Evolutionary conservation across 2,113 vertebrate genomes (phyloP).

Genomic region (Dascyllus trimaculatus): DNA sequence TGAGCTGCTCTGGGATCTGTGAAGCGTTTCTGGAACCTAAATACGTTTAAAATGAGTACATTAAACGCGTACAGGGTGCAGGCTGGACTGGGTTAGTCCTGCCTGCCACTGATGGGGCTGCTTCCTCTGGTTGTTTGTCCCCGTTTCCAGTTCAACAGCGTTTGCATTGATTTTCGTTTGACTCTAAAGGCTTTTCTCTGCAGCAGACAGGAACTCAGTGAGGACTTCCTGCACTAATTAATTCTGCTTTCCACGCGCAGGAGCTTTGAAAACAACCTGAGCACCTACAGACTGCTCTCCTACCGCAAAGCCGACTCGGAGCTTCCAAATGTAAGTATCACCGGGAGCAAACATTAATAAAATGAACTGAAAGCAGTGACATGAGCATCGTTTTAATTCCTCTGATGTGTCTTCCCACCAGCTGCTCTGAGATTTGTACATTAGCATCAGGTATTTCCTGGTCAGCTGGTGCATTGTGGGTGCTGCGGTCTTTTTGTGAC

Average conservation of each 20-base stretch:
- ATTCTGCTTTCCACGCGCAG: constrained; percentile 73
- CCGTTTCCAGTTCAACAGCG: not conserved
- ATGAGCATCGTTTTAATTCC: not conserved
- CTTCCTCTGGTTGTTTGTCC: not conserved
- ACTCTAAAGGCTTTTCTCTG: not conserved
- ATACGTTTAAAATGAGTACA: not conserved
- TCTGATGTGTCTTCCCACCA: constrained; percentile 62
- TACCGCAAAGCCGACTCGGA: constrained; percentile 86
- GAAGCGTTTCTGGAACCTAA: too few relatives aligned
- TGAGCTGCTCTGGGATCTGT: too few relatives aligned
- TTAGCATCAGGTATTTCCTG: constrained; percentile 65
- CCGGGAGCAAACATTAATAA: not conserved
- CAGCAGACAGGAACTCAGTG: not conserved
- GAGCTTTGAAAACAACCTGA: constrained; percentile 94
- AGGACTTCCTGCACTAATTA: not conserved
- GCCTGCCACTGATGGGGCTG: not conserved
- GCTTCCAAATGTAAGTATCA: constrained; percentile 80
- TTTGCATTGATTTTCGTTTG: constrained; percentile 1
- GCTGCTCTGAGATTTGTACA: constrained; percentile 62
- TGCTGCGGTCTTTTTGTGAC: constrained; percentile 64
- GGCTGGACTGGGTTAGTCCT: not conserved
- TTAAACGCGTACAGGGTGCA: not conserved
- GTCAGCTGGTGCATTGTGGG: constrained; percentile 60
- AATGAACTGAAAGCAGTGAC: not conserved
- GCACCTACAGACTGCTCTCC: constrained; percentile 91